A percentile compares a stretch with the other conserved stretches of the same genome.
Conservation (phyloP, 2,797 vertebrate genomes). For the Molothrus aeneus region DNA sequence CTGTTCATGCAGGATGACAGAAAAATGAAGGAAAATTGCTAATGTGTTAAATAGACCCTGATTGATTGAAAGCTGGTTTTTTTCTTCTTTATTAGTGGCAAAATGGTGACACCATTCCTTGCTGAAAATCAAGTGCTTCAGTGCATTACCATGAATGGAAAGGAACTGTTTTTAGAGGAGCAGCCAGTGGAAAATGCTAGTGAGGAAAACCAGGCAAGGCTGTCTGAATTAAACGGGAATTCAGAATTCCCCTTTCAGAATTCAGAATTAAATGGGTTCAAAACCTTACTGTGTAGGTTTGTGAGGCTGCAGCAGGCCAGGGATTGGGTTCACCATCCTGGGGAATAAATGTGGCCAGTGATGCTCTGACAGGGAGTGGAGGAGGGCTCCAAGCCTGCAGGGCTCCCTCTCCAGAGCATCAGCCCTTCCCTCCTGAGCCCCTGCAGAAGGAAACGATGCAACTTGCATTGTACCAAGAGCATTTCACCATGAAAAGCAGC, state of each 20-base stretch:
- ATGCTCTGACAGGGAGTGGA: neutral
- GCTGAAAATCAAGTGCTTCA: constrained; percentile 18
- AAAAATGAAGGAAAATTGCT: constrained; percentile 21
- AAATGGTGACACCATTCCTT: neutral
- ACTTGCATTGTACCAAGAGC: neutral
- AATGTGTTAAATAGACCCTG: constrained; percentile 49
- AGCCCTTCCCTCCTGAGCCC: neutral
- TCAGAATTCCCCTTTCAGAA: neutral
- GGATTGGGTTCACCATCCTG: neutral
- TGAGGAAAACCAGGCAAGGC: neutral
- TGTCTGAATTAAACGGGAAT: neutral
- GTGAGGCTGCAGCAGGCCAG: neutral
- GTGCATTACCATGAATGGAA: constrained; percentile 28
- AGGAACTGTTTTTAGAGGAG: neutral
- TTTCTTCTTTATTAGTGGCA: constrained; percentile 16
- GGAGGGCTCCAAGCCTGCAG: fast-evolving
- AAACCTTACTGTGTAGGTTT: neutral
- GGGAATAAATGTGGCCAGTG: neutral
- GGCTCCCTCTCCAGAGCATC: fast-evolving
- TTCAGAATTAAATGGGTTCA: neutral
- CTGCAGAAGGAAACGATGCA: neutral
- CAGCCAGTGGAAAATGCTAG: neutral
- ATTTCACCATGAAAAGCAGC: neutral
- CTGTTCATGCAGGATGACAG: constrained; percentile 42
- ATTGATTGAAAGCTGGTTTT: neutral